A percentile compares a stretch with the other conserved stretches of the same genome.
These are phyloP conservation scores for Eremophila alpestris DNA, from an alignment of 2,797 vertebrate genomes.

Conservation along the genomic window DNA sequence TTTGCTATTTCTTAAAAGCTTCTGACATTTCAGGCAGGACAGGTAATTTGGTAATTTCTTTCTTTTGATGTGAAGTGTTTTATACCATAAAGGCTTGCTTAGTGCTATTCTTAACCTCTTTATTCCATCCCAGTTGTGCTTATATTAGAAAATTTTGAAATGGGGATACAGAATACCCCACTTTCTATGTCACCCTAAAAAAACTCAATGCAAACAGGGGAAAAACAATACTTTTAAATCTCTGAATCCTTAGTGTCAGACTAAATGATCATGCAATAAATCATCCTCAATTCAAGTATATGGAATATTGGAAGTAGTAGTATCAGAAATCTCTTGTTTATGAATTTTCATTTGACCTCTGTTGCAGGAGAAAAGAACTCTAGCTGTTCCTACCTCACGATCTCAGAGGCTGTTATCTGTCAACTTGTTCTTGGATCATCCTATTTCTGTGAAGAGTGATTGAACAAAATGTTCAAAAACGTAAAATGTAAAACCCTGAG, in stretches of 20 bases:
- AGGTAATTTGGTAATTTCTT: slow-evolving; percentile 64
- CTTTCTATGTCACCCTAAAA: not conserved
- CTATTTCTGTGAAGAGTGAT: slow-evolving; percentile 33
- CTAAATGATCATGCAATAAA: not conserved
- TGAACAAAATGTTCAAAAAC: slow-evolving; percentile 27
- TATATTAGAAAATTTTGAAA: not conserved
- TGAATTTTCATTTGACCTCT: slow-evolving; percentile 52
- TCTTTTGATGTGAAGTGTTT: not conserved
- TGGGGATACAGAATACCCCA: too few relatives aligned
- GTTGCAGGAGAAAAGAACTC: slow-evolving; percentile 68
- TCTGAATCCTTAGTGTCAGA: not conserved
- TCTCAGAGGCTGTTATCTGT: slow-evolving; percentile 22
- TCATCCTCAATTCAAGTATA: not conserved
- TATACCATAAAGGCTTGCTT: not conserved
- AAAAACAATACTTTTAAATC: not conserved
- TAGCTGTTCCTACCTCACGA: slow-evolving; percentile 31
- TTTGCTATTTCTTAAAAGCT: slow-evolving; percentile 31
- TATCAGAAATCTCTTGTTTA: not conserved
- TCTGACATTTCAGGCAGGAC: slow-evolving; percentile 59
- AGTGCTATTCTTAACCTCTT: not conserved
- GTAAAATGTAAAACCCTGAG: slow-evolving; percentile 28
- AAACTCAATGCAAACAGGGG: not conserved
- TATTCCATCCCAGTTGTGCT: not conserved
- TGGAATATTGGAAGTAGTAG: not conserved
- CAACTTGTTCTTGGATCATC: slow-evolving; percentile 27